Conservation (phyloP, 2,888 invertebrate genomes). For the Andrena bicolor region DNA sequence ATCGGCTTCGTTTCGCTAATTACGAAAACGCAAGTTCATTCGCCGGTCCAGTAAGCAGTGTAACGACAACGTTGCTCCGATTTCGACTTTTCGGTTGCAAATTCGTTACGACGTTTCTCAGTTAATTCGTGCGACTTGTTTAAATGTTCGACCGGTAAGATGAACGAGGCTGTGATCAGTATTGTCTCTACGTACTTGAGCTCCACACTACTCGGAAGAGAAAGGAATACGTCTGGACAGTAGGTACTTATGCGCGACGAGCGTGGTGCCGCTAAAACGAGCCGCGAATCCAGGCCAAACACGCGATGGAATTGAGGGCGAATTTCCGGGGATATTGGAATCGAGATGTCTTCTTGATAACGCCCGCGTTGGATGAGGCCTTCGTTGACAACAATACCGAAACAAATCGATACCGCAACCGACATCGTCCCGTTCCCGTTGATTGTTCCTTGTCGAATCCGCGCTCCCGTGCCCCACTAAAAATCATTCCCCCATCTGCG, state of each 20-base stretch:
- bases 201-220: no score
- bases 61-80: neutral
- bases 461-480: slow-evolving; percentile 1
- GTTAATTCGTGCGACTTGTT: no score
- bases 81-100: neutral
- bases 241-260: slow-evolving; percentile 31
- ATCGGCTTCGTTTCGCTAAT: slow-evolving; percentile 42
- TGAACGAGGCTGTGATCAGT: no score
- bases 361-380: slow-evolving; percentile 15
- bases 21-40: slow-evolving; percentile 25
- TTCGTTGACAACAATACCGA: slow-evolving; percentile 46
- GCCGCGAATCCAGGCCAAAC: neutral
- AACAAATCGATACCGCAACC: slow-evolving; percentile 41
- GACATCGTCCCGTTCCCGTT: slow-evolving; percentile 37
- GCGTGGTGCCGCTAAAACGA: slow-evolving; percentile 6
- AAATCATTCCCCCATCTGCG: neutral
- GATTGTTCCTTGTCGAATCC: slow-evolving; percentile 45
- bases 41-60: slow-evolving; percentile 6
- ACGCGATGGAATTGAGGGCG: slow-evolving; percentile 11
- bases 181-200: no score
- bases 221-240: neutral
- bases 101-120: no score
- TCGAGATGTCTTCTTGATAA: slow-evolving; percentile 59
- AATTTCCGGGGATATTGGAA: slow-evolving; percentile 36
- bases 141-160: no score